Percentiles rank a stretch among this genome's conserved stretches.
These are phyloP conservation scores for pig (Sus scrofa) DNA, from an alignment of 2,113 vertebrate species.

Conservation along the genomic window T2T-Sscrofa CM000813.6:38973501-38974000, in stretches of 20 bases:
- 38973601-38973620: background rate
- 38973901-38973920: background rate
- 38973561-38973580: background rate
- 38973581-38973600: background rate
- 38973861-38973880: background rate
- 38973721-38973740: background rate
- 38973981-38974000: background rate
- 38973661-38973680: background rate
- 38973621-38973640: no score
- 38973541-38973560: background rate
- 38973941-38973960: background rate
- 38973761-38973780: background rate
- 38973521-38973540: background rate
- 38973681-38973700: background rate
- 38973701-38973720: no score
- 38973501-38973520: background rate
- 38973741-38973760: background rate
- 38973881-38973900: background rate
- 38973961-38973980: background rate
- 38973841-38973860: no score
- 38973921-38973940: background rate
- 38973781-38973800: background rate
- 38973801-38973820: background rate
- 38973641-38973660: background rate
- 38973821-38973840: background rate